Conservation (phyloP, 2,888 invertebrate genomes). For the Hesperia comma region DNA sequence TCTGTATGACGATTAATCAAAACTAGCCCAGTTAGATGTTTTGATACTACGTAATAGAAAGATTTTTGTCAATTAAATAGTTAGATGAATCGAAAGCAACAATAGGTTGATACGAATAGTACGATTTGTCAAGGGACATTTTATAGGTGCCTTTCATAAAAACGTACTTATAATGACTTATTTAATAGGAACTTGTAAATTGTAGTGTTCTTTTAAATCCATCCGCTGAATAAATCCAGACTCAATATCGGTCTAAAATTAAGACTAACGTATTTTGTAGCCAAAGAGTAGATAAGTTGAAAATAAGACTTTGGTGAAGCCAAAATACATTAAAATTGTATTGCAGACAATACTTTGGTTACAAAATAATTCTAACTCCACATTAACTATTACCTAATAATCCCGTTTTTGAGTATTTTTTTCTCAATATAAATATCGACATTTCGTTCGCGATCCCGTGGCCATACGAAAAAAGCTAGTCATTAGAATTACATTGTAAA, state of each 20-base stretch:
- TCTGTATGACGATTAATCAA: constrained; percentile 26
- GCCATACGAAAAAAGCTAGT: constrained; percentile 82
- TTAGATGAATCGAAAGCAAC: constrained; percentile 61
- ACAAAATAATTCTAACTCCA: constrained; percentile 46
- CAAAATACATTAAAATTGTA: constrained; percentile 31
- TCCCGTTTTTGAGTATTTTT: constrained; percentile 41
- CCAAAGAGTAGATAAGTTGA: constrained; percentile 42
- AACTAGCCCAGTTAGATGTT: constrained; percentile 26
- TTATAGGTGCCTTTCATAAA: constrained; percentile 82
- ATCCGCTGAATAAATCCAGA: constrained; percentile 67
- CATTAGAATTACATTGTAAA: constrained; percentile 81
- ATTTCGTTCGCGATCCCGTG: constrained; percentile 61
- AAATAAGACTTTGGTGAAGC: constrained; percentile 34
- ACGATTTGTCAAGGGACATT: constrained; percentile 74
- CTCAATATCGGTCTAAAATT: constrained; percentile 47
- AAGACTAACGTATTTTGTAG: constrained; percentile 51
- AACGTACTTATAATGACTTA: constrained; percentile 64
- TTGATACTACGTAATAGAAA: constrained; percentile 34
- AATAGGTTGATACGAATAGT: constrained; percentile 62
- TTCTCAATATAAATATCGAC: constrained; percentile 51
- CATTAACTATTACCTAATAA: constrained; percentile 1
- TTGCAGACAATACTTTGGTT: constrained; percentile 46
- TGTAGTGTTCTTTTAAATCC: constrained; percentile 76
- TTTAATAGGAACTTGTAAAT: constrained; percentile 68
- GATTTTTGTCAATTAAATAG: constrained; percentile 44